Percentiles rank a stretch among this genome's conserved stretches.
These are phyloP conservation scores for Zapornia atra DNA, from an alignment of 2,113 vertebrate genomes.

Conservation along the genomic window DNA sequence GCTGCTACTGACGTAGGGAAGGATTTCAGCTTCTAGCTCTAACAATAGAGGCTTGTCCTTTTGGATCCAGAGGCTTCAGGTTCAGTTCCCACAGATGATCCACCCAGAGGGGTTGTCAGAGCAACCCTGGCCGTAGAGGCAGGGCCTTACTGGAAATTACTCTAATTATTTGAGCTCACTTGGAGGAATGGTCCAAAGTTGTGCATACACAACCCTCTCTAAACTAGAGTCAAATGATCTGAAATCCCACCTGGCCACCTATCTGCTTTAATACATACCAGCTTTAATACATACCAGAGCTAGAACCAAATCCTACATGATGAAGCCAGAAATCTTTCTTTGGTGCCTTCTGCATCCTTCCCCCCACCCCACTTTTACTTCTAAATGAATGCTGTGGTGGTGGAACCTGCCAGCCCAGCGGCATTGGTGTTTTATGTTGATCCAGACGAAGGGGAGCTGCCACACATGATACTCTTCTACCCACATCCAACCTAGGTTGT, in stretches of 20 bases:
- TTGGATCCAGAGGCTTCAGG: background rate
- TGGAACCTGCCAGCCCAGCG: background rate
- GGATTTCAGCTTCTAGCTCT: background rate
- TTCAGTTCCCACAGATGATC: slow-evolving; percentile 36
- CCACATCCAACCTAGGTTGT: background rate
- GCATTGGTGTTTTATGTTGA: background rate
- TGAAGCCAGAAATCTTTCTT: background rate
- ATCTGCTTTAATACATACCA: background rate
- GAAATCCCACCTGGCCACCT: slow-evolving; percentile 12
- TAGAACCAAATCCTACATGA: background rate
- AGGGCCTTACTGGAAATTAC: slow-evolving; percentile 40
- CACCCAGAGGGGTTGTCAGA: slow-evolving; percentile 15
- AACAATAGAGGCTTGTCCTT: slow-evolving; percentile 36
- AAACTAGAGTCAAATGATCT: background rate
- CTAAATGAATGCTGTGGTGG: background rate
- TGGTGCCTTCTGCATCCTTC: background rate
- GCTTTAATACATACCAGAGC: background rate
- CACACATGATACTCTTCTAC: background rate
- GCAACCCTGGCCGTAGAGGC: slow-evolving; percentile 24
- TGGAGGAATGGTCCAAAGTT: background rate
- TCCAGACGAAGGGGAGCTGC: background rate
- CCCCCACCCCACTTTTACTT: background rate
- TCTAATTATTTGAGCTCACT: slow-evolving; percentile 24
- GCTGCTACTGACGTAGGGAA: background rate
- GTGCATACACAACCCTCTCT: background rate